These are phyloP conservation scores for Ctenopoma kingsleyae DNA, from an alignment of 2,797 vertebrate genomes.

Conservation along the genomic window DNA sequence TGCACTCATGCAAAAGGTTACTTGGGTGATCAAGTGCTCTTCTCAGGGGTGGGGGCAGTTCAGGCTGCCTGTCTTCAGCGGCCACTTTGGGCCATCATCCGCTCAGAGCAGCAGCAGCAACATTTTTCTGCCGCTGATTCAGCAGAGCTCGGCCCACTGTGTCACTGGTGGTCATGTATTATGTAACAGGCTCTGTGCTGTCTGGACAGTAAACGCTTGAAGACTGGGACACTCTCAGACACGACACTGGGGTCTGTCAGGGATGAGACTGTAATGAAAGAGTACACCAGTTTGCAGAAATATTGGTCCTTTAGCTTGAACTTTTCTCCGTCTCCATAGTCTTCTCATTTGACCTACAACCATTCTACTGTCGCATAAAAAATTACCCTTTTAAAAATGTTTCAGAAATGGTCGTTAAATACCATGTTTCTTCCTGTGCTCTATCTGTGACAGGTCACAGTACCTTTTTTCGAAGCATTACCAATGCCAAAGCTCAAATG, in stretches of 20 bases:
- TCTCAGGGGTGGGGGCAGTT: constrained; percentile 44
- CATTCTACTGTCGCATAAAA: neutral
- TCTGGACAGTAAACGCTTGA: constrained; percentile 36
- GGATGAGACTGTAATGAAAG: constrained; percentile 9
- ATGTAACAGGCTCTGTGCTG: constrained; percentile 59
- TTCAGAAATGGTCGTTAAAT: no score
- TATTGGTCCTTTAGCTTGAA: constrained; percentile 24
- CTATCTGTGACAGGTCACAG: no score
- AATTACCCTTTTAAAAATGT: no score
- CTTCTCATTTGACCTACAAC: neutral
- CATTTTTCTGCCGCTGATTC: constrained; percentile 62
- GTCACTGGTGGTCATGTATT: constrained; percentile 62
- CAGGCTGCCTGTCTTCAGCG: constrained; percentile 41
- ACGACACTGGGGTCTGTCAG: constrained; percentile 24
- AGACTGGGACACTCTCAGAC: constrained; percentile 27
- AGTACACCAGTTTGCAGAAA: constrained; percentile 15
- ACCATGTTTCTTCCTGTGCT: no score
- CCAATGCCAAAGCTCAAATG: no score
- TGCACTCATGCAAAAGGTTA: constrained; percentile 77
- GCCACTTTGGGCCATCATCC: constrained; percentile 19
- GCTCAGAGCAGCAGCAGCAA: constrained; percentile 36
- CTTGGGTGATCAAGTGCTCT: constrained; percentile 69
- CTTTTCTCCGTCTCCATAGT: neutral
- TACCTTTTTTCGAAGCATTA: no score
- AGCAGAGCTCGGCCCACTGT: constrained; percentile 49